These are phyloP conservation scores for Philereme transversata DNA, from an alignment of 2,888 invertebrate genomes.

Conservation along the genomic window DNA sequence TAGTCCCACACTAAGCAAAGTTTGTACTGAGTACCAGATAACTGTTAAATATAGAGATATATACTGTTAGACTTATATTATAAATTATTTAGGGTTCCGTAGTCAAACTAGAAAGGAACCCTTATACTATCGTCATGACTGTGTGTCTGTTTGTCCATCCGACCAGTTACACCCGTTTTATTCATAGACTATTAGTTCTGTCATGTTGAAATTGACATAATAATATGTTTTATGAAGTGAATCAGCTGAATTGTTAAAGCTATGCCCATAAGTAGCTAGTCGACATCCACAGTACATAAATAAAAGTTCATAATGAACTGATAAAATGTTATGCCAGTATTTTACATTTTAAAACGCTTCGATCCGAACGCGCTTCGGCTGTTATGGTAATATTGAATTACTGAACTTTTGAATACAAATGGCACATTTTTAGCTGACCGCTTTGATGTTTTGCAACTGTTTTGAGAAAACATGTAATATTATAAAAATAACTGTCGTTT, in stretches of 20 bases:
- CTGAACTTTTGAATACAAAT: conserved; percentile 19
- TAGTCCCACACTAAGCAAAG: no score
- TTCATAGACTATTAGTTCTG: no score
- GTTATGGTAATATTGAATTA: conserved; percentile 26
- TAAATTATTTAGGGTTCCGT: no score
- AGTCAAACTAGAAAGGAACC: no score
- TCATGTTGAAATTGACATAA: background rate
- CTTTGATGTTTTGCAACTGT: conserved; percentile 19
- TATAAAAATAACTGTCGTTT: no score
- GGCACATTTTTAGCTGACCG: conserved; percentile 1
- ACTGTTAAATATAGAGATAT: no score
- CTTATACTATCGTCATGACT: no score
- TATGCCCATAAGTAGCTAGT: conserved; percentile 20
- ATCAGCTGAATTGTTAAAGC: conserved; percentile 3
- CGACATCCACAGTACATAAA: conserved; percentile 21
- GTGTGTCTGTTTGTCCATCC: no score
- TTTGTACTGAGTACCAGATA: no score
- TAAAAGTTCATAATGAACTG: conserved; percentile 32
- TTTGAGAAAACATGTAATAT: background rate
- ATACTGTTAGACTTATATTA: no score
- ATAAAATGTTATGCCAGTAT: conserved; percentile 27
- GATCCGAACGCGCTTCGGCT: conserved; percentile 18
- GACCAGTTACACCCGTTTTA: no score
- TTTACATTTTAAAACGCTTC: conserved; percentile 19
- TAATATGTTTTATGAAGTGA: background rate